Conservation (phyloP, 2,797 vertebrate genomes). For the Platyrinchus mystaceus region DNA sequence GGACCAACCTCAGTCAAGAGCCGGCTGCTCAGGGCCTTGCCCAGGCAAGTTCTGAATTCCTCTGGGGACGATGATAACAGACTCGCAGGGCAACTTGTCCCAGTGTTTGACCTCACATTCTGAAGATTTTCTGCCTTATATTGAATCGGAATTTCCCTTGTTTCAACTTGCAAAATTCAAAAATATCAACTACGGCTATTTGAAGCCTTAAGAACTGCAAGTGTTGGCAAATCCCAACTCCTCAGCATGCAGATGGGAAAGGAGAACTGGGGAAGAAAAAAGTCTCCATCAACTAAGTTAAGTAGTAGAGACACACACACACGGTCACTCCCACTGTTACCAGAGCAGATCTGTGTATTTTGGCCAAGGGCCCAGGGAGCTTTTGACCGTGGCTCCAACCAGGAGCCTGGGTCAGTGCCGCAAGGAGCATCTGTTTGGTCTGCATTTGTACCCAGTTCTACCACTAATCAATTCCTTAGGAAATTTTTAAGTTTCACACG, state of each 20-base stretch:
- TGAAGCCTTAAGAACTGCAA: constrained; percentile 8
- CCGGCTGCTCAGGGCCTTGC: background rate
- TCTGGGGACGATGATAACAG: background rate
- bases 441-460: background rate
- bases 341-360: background rate
- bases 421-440: background rate
- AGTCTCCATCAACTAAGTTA: background rate
- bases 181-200: background rate
- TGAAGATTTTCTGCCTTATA: constrained; percentile 14
- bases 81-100: background rate
- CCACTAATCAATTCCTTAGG: background rate
- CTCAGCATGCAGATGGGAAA: background rate
- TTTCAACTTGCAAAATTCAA: constrained; percentile 46
- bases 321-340: background rate
- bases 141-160: constrained; percentile 31
- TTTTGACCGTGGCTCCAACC: background rate
- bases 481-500: constrained; percentile 7
- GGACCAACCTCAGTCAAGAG: background rate
- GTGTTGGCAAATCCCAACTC: background rate
- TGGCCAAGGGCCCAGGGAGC: background rate
- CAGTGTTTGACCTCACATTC: constrained; percentile 25
- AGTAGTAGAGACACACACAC: background rate
- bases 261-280: background rate
- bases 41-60: constrained; percentile 32
- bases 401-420: background rate